Evolutionary conservation across 2,888 invertebrate species (phyloP).

Genomic region (Athalia cordata): DNA sequence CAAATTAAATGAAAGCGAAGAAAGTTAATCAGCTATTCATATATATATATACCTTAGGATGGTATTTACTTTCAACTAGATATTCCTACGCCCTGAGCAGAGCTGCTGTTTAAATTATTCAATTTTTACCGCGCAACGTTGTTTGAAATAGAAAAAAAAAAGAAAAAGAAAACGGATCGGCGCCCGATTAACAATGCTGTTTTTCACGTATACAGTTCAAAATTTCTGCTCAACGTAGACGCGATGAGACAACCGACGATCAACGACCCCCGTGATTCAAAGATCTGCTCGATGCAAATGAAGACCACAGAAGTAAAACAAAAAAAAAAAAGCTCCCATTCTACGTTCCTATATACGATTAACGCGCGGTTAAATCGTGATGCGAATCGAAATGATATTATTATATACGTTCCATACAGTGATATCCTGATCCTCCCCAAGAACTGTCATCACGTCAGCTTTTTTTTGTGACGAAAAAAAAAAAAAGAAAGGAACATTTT

Average conservation of each 20-base stretch:
- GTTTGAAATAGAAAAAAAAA: not conserved
- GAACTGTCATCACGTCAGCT: not conserved
- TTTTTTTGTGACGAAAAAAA: not conserved
- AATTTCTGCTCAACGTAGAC: not conserved
- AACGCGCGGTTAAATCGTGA: not conserved
- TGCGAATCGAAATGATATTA: not conserved
- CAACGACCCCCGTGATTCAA: conserved; percentile 13
- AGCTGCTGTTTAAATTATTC: too few relatives aligned
- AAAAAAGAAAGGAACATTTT: too few relatives aligned
- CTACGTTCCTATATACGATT: not conserved
- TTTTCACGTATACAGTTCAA: conserved; percentile 5
- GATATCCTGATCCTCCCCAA: too few relatives aligned
- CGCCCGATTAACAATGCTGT: conserved; percentile 14
- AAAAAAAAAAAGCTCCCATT: not conserved
- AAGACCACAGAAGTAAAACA: not conserved
- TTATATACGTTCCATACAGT: not conserved
- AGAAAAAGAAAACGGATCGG: not conserved
- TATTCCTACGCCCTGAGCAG: not conserved
- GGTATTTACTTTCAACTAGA: conserved; percentile 15
- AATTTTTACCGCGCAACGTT: not conserved
- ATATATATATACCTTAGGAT: not conserved
- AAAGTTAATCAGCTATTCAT: conserved; percentile 56
- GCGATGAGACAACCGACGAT: conserved; percentile 23
- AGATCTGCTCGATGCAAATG: too few relatives aligned
- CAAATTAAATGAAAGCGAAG: conserved; percentile 58